phyloP scores from a whole-genome alignment of 2,888 invertebrate genomes.

The Dynastes maya region DNA sequence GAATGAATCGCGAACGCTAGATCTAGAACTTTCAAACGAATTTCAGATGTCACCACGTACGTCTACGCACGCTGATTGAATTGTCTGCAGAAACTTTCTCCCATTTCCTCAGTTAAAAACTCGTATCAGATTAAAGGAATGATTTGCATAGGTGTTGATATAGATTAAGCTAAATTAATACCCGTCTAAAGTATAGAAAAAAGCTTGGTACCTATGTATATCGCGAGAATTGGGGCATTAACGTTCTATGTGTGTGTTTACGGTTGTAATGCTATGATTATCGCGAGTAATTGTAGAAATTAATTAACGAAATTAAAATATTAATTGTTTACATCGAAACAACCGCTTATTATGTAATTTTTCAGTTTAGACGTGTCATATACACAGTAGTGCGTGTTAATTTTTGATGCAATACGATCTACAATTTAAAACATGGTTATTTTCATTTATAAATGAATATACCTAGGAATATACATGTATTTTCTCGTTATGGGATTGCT shows the following conservation, averaged over 20 bases:
- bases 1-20: neutral
- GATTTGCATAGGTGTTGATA: neutral
- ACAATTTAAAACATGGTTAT: neutral
- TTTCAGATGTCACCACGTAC: constrained; percentile 1
- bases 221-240: constrained; percentile 8
- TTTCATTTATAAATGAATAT: neutral
- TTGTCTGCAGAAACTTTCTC: constrained; percentile 18
- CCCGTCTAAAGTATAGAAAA: neutral
- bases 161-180: neutral
- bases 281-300: neutral
- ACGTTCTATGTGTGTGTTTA: constrained; percentile 5
- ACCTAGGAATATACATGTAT: neutral
- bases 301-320: constrained; percentile 34
- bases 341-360: constrained; percentile 27
- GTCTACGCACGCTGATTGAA: neutral
- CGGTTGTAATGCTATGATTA: constrained; percentile 2
- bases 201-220: neutral
- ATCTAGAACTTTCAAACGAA: constrained; percentile 20
- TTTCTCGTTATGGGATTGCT: too few species aligned
- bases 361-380: neutral
- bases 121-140: neutral
- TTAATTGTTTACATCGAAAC: constrained; percentile 18
- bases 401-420: constrained; percentile 7
- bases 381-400: neutral
- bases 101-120: neutral